Evolutionary conservation across 2,888 invertebrate species (phyloP).

Genomic region (Drosophila meridiana): DNA sequence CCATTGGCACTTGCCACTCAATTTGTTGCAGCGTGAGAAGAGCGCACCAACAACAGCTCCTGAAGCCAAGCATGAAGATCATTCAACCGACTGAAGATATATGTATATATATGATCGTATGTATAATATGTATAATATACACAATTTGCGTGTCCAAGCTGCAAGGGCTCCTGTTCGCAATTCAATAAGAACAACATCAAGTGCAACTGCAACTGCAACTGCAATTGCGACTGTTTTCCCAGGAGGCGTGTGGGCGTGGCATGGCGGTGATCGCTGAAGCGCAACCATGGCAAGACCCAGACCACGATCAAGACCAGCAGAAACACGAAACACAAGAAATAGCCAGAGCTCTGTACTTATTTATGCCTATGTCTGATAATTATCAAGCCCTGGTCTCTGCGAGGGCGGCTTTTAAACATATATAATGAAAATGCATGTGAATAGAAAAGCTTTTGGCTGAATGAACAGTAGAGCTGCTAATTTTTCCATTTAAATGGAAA

Average conservation of each 20-base stretch:
- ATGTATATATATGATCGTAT: constrained; percentile 3
- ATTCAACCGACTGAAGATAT: constrained; percentile 58
- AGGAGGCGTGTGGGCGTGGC: constrained; percentile 68
- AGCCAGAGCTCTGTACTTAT: constrained; percentile 21
- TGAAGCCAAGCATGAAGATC: constrained; percentile 68
- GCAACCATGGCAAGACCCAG: constrained; percentile 57
- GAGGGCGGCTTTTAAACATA: constrained; percentile 9
- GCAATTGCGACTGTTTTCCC: constrained; percentile 52
- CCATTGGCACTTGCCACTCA: constrained; percentile 46
- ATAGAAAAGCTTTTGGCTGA: neutral
- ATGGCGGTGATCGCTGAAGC: constrained; percentile 60
- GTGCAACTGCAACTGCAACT: constrained; percentile 3
- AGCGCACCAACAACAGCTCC: constrained; percentile 18
- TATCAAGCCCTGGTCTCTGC: constrained; percentile 32
- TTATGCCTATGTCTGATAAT: constrained; percentile 43
- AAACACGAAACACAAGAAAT: constrained; percentile 26
- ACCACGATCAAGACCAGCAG: constrained; percentile 22
- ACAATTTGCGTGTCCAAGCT: constrained; percentile 66
- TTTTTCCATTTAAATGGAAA: too few relatives aligned
- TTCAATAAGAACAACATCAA: constrained; percentile 65
- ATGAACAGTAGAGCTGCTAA: too few relatives aligned
- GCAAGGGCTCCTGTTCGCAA: constrained; percentile 46
- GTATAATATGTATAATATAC: constrained; percentile 18
- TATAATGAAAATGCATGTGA: neutral
- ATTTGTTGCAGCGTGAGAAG: constrained; percentile 66